These are phyloP conservation scores for Tragelaphus scriptus DNA, from an alignment of 2,113 vertebrate species.

Conservation along the genomic window DNA sequence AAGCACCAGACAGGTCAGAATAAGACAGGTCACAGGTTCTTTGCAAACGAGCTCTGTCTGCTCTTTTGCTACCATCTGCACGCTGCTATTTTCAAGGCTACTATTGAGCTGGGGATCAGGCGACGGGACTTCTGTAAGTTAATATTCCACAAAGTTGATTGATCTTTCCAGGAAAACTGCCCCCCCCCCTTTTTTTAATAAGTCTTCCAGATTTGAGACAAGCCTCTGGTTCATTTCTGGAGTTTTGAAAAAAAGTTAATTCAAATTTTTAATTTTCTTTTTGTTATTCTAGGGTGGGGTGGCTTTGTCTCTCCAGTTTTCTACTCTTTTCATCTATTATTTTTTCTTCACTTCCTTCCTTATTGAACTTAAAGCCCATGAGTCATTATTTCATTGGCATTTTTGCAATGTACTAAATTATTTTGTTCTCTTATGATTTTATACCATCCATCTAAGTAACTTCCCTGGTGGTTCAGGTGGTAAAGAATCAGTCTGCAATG, in stretches of 20 bases:
- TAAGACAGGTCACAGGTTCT: background rate
- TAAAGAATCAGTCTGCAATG: background rate
- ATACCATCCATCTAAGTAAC: background rate
- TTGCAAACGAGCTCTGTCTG: background rate
- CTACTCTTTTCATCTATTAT: background rate
- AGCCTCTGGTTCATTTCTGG: background rate
- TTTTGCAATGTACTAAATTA: background rate
- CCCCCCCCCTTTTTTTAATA: no score
- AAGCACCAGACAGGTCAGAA: background rate
- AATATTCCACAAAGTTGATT: background rate
- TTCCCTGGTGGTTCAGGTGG: background rate
- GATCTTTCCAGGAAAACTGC: background rate
- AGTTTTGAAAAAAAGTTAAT: background rate
- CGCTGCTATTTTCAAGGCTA: background rate
- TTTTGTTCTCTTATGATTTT: background rate
- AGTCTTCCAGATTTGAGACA: background rate
- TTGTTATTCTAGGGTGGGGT: background rate
- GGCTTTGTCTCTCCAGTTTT: background rate
- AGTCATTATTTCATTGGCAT: background rate
- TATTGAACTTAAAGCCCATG: background rate
- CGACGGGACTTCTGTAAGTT: background rate
- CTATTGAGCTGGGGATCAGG: background rate
- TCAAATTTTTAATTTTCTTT: background rate
- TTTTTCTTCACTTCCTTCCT: background rate
- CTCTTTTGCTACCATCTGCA: background rate